phyloP scores from a whole-genome alignment of 2,797 vertebrate genomes.

The Falco columbarius region DNA sequence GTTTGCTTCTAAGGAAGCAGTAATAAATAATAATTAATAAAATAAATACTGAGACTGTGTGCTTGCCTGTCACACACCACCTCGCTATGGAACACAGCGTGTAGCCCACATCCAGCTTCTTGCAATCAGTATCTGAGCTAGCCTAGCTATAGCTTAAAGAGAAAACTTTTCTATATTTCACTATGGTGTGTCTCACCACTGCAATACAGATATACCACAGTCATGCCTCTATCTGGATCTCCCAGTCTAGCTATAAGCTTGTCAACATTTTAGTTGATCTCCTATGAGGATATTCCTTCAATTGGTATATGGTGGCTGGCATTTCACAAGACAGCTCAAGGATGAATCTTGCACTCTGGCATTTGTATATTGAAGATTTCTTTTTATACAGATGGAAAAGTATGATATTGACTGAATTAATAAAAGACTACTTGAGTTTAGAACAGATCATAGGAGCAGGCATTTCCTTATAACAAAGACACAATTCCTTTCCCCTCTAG shows the following conservation, averaged over 20 bases:
- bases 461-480: background rate
- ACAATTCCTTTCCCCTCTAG: background rate
- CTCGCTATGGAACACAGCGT: background rate
- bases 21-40: background rate
- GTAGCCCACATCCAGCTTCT: background rate
- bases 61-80: background rate
- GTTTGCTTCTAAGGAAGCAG: background rate
- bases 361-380: conserved; percentile 4
- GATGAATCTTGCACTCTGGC: background rate
- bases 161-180: background rate
- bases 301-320: background rate
- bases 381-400: background rate
- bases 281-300: background rate
- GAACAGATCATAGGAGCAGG: background rate
- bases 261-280: background rate
- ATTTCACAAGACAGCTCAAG: conserved; percentile 23
- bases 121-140: background rate
- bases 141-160: background rate
- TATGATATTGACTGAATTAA: conserved; percentile 22
- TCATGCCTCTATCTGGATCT: background rate
- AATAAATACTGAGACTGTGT: background rate
- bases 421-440: background rate
- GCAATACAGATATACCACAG: background rate
- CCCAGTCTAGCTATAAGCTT: background rate
- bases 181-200: background rate